phyloP scores from a whole-genome alignment of 2,113 vertebrate genomes.

The Cygnus atratus region DNA sequence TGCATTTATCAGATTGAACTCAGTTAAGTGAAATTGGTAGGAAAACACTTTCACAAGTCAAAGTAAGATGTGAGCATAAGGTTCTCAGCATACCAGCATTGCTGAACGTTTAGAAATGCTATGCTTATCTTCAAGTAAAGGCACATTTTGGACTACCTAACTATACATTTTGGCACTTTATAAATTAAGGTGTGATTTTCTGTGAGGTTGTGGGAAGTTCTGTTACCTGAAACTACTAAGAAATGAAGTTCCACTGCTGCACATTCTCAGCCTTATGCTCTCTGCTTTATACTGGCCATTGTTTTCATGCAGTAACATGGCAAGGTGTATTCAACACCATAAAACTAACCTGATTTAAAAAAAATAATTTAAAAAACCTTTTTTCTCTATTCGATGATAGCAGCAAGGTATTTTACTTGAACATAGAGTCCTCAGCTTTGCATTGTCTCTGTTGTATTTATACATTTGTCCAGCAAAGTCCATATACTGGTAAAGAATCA shows the following conservation, averaged over 20 bases:
- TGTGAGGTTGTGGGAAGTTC: background rate
- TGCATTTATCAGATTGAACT: background rate
- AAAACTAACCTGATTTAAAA: background rate
- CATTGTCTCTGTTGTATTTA: background rate
- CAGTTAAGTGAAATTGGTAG: background rate
- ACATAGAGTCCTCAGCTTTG: background rate
- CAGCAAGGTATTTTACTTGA: background rate
- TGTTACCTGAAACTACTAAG: background rate
- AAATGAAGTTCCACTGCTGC: background rate
- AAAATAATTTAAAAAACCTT: background rate
- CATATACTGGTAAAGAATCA: background rate
- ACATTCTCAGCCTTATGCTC: rapidly evolving
- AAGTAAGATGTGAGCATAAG: background rate
- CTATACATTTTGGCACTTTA: background rate
- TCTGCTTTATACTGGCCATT: background rate
- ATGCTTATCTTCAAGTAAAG: background rate
- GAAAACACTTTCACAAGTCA: background rate
- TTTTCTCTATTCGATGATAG: background rate
- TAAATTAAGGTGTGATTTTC: background rate
- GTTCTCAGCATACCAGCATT: background rate
- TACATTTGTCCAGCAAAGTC: background rate
- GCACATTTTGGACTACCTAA: background rate
- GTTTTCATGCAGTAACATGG: background rate
- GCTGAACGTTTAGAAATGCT: background rate
- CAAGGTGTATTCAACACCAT: background rate